A percentile compares a stretch with the other conserved stretches of the same genome.
These are phyloP conservation scores for Brachymystax lenok DNA, from an alignment of 2,797 vertebrate species.

Conservation along the genomic window DNA sequence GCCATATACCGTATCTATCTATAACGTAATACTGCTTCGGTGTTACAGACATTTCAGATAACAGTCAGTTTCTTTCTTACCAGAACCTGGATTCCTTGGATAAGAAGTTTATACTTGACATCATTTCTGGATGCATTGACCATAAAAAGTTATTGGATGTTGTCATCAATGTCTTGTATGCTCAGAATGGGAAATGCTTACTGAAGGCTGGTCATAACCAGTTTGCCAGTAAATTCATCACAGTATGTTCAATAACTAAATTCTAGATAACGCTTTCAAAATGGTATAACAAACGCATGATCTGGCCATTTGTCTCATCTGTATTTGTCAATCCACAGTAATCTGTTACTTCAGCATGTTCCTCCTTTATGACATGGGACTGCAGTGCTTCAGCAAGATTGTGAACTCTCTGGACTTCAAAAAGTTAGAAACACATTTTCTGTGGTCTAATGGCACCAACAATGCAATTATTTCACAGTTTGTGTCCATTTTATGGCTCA, in stretches of 20 bases:
- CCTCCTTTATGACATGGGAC: slow-evolving; percentile 82
- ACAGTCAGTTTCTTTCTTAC: slow-evolving; percentile 40
- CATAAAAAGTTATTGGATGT: slow-evolving; percentile 79
- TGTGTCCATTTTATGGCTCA: too few relatives aligned
- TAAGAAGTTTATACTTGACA: slow-evolving; percentile 76
- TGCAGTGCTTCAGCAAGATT: slow-evolving; percentile 80
- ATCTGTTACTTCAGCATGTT: slow-evolving; percentile 87
- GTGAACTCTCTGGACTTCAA: slow-evolving; percentile 81
- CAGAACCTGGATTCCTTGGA: slow-evolving; percentile 71
- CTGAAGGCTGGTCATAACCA: slow-evolving; percentile 75
- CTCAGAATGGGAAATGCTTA: slow-evolving; percentile 68
- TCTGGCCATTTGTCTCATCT: background rate
- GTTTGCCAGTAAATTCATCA: slow-evolving; percentile 77
- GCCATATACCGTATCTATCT: background rate
- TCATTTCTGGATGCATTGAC: slow-evolving; percentile 83
- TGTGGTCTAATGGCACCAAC: background rate
- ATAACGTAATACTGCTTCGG: background rate
- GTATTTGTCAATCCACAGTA: slow-evolving; percentile 67
- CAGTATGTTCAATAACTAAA: background rate
- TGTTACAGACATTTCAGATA: slow-evolving; percentile 11
- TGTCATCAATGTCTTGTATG: slow-evolving; percentile 83
- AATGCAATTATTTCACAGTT: background rate
- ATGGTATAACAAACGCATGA: background rate
- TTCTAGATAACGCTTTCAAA: background rate
- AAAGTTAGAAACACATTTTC: slow-evolving; percentile 72